phyloP scores from a whole-genome alignment of 2,113 vertebrate species.

The Heterotis niloticus region DNA sequence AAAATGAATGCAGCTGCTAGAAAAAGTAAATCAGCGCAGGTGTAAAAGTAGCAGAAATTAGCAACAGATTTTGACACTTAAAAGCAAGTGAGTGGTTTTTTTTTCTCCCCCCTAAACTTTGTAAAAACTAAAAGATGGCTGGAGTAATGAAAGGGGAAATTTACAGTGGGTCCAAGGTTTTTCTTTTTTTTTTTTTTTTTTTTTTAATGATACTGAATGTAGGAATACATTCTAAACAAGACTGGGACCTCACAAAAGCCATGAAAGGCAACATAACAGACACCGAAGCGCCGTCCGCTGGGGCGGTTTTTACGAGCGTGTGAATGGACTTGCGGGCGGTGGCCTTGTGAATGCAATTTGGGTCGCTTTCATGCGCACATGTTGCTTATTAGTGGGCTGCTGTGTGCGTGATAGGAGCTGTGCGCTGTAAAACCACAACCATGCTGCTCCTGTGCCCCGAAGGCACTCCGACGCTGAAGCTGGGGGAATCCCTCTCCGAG shows the following conservation, averaged over 20 bases:
- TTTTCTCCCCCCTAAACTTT: no score
- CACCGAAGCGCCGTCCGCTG: no score
- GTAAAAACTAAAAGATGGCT: not conserved
- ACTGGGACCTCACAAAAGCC: not conserved
- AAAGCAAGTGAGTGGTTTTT: slow-evolving; percentile 7
- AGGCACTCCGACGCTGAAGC: not conserved
- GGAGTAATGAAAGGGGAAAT: slow-evolving; percentile 13
- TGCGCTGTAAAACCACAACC: not conserved
- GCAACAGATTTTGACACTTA: not conserved
- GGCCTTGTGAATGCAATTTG: not conserved
- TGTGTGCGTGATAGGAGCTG: not conserved
- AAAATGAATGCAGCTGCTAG: not conserved
- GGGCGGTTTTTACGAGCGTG: not conserved
- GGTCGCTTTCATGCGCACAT: not conserved
- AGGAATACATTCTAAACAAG: not conserved
- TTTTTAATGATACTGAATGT: not conserved
- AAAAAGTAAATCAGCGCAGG: not conserved
- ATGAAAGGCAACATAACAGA: not conserved
- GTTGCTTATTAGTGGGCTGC: not conserved
- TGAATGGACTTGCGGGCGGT: not conserved
- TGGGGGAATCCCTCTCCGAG: not conserved
- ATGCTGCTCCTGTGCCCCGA: not conserved
- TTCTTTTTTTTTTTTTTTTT: no score
- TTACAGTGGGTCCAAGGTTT: not conserved
- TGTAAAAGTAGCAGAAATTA: slow-evolving; percentile 4